Evolutionary conservation across 2,888 invertebrate genomes (phyloP).

Genomic region (Suillia variegata): DNA sequence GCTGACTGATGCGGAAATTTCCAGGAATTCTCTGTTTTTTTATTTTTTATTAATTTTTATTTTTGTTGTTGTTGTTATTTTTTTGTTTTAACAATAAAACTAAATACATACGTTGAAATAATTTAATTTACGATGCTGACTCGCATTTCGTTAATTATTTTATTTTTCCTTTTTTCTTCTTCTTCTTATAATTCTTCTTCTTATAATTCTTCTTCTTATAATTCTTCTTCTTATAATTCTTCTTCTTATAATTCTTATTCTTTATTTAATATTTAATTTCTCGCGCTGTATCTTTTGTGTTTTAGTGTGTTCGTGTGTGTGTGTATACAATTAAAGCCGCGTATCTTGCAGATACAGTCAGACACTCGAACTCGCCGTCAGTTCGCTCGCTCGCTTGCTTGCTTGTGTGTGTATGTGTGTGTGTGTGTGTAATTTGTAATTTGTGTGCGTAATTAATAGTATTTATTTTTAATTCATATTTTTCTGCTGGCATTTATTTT

Average conservation of each 20-base stretch:
- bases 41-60: not conserved
- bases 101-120: conserved; percentile 22
- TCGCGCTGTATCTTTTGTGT: too few species aligned
- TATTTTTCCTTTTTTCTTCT: not conserved
- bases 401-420: not conserved
- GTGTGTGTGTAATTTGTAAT: not conserved
- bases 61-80: conserved; percentile 6
- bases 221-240: not conserved
- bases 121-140: conserved; percentile 18
- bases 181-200: not conserved
- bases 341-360: not conserved
- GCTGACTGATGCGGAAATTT: not conserved
- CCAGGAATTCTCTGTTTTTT: not conserved
- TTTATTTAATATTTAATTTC: conserved; percentile 8
- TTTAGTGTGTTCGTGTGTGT: too few species aligned
- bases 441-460: conserved; percentile 16
- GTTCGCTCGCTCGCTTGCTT: conserved; percentile 7
- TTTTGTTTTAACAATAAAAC: not conserved
- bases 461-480: conserved; percentile 18
- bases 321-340: conserved; percentile 21
- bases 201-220: not conserved
- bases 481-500: not conserved
- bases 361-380: not conserved
- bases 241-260: conserved; percentile 8
- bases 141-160: conserved; percentile 8